Conservation (phyloP, 2,888 invertebrate genomes). For the Melikaiella ostensackeni region DNA sequence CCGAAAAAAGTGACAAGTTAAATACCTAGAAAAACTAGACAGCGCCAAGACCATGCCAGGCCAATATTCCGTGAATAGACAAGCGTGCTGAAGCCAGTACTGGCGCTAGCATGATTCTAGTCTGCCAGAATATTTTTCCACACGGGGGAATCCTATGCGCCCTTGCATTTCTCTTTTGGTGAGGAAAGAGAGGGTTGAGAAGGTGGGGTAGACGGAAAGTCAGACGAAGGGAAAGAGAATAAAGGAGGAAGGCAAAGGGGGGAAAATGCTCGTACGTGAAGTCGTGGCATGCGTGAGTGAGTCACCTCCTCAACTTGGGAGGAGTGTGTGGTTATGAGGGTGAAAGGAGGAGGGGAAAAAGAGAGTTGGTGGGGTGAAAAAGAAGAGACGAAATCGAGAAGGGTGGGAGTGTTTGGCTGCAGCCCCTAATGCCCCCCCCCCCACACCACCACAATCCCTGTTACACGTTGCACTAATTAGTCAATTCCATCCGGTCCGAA, state of each 20-base stretch:
- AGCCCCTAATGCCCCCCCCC: slow-evolving; percentile 57
- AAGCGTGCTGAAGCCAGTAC: too few species aligned
- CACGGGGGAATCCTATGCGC: slow-evolving; percentile 34
- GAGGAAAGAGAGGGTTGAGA: slow-evolving; percentile 45
- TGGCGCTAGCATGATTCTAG: too few species aligned
- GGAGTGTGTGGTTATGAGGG: slow-evolving; percentile 62
- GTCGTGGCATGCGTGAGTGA: slow-evolving; percentile 48
- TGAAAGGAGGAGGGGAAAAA: slow-evolving; percentile 67
- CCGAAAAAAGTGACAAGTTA: too few species aligned
- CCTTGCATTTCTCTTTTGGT: slow-evolving; percentile 45
- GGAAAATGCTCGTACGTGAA: slow-evolving; percentile 48
- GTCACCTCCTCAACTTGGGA: slow-evolving; percentile 61
- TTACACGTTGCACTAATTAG: slow-evolving; percentile 68
- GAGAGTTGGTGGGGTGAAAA: slow-evolving; percentile 38
- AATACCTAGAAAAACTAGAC: too few species aligned
- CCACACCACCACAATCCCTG: slow-evolving; percentile 70
- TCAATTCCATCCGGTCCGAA: slow-evolving; percentile 47
- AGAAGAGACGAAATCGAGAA: slow-evolving; percentile 44
- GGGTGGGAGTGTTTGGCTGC: slow-evolving; percentile 66
- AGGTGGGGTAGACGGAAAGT: slow-evolving; percentile 41
- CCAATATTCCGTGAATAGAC: too few species aligned
- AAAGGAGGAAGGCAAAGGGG: slow-evolving; percentile 57
- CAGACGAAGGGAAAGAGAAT: slow-evolving; percentile 45
- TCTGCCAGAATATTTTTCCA: too few species aligned
- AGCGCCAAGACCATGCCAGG: too few species aligned